Evolutionary conservation across 2,113 vertebrate genomes (phyloP).

Genomic region (Seriola dumerili): DNA sequence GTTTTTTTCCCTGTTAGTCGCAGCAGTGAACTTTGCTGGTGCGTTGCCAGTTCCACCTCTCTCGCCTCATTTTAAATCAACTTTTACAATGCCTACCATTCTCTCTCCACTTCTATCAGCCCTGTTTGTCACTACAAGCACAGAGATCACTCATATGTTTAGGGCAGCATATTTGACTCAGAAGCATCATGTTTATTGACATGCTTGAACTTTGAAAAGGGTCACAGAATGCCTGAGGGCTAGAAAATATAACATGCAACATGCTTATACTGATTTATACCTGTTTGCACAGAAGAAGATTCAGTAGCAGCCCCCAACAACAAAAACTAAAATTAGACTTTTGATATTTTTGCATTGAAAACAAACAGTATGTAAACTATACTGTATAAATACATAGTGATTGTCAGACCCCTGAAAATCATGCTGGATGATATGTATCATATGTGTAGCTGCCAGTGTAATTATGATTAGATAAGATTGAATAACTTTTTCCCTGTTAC

Average conservation of each 20-base stretch:
- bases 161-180: conserved; percentile 17
- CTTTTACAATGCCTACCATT: not conserved
- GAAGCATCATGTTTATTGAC: conserved; percentile 23
- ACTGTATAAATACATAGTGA: not conserved
- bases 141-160: conserved; percentile 18
- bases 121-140: conserved; percentile 16
- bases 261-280: not conserved
- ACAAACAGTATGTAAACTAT: not conserved
- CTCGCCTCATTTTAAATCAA: conserved; percentile 4
- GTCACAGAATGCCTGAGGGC: not conserved
- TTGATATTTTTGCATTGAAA: too few species aligned
- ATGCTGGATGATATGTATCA: not conserved
- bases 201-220: conserved; percentile 23
- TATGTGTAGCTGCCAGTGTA: not conserved
- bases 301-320: not conserved
- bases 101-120: not conserved
- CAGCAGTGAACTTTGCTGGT: conserved; percentile 23
- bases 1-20: not conserved
- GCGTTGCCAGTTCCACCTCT: not conserved
- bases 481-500: not conserved
- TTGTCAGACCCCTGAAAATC: not conserved
- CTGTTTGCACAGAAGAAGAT: not conserved
- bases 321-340: too few species aligned
- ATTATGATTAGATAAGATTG: not conserved
- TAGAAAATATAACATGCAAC: not conserved